Base-by-base conservation (phyloP, 1,140 invertebrate genomes). In the Glomeris maerens region DNA sequence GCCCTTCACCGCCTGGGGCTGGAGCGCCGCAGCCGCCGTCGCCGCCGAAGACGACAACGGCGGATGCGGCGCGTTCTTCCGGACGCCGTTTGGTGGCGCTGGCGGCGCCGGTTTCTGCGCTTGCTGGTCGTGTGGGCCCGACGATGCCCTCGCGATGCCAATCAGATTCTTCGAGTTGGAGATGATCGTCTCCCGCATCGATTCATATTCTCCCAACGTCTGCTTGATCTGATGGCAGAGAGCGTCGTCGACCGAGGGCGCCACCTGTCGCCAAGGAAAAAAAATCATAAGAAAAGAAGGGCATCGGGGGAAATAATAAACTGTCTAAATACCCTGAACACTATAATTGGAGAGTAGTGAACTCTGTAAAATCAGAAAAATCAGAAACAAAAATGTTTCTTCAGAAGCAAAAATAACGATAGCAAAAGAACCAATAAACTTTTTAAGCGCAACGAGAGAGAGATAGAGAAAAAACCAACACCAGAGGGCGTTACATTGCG, bases 201-300 rank as follows among this genome's bases (percentile, higher is more conserved):
- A 66, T 36, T 76, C 72, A 64, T 79, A 85, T 59, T 79, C 77
- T 27, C 83, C 83, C 41, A 85, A 68, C 55, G 78, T 79, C 42
- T 73, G 78, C 61, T 81, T 78, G 56, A 85, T 83, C 60, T 83
- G 75, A 60, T 80, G 76, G 45, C 74, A 77, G n/a, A 78, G 74
- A 39, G 72, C 75, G 64, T 86, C 82, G 36, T 72, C 72, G 40
- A 73, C 69, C 59, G 74, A 76, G 55, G 74, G 78, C 55, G 68
- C 78, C 49, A 83, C 78, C 81, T 83, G 69, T 2, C 66, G 65
- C 26, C 50, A 31, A 50, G 57, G 54, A 46, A 52, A 42, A 47
- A 46, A 54, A 48, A 56, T 52, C 57, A 58, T 61, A n/a, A n/a
- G n/a, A n/a, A n/a, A n/a, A n/a, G n/a, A n/a, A n/a, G n/a, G n/a